Conservation (phyloP, 2,797 vertebrate genomes). For the Peromyscus nudipes region DNA sequence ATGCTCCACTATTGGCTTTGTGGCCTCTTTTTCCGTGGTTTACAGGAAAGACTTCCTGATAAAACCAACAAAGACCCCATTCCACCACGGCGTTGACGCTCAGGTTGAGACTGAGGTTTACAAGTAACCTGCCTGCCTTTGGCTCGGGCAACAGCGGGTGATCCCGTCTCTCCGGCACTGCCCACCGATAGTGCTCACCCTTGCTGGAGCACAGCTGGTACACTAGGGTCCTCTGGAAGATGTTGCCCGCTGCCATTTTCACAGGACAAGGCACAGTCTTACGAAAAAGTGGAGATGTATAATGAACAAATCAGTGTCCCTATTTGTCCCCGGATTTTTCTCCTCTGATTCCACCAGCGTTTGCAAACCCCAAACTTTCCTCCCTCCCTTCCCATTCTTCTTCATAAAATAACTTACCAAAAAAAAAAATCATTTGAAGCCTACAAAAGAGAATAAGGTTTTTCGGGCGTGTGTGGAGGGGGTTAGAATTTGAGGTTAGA, state of each 20-base stretch:
- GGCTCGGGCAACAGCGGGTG: not conserved
- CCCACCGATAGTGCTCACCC: not conserved
- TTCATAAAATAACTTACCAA: constrained; percentile 71
- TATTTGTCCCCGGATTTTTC: not conserved
- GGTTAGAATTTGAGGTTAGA: constrained; percentile 1
- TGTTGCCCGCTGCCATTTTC: constrained; percentile 45
- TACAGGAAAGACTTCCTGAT: constrained; percentile 32
- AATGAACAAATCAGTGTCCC: constrained; percentile 36
- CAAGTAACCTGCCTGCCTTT: not conserved
- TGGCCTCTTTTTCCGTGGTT: constrained; percentile 10
- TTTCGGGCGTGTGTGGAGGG: not conserved
- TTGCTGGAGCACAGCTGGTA: not conserved
- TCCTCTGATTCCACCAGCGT: not conserved
- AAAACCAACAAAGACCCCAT: constrained; percentile 59
- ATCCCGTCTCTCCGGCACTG: not conserved
- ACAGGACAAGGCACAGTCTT: not conserved
- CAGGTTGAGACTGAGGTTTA: constrained; percentile 31
- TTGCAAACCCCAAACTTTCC: constrained; percentile 59
- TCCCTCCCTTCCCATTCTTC: not conserved
- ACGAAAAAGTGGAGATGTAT: not conserved
- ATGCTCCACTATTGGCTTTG: not conserved
- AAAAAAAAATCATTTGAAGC: constrained; percentile 69
- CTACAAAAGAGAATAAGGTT: constrained; percentile 73
- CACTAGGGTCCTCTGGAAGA: not conserved
- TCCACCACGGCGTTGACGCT: not conserved